Evolutionary conservation across 2,797 vertebrate species (phyloP).

Genomic region (Yasuhikotakia modesta): DNA sequence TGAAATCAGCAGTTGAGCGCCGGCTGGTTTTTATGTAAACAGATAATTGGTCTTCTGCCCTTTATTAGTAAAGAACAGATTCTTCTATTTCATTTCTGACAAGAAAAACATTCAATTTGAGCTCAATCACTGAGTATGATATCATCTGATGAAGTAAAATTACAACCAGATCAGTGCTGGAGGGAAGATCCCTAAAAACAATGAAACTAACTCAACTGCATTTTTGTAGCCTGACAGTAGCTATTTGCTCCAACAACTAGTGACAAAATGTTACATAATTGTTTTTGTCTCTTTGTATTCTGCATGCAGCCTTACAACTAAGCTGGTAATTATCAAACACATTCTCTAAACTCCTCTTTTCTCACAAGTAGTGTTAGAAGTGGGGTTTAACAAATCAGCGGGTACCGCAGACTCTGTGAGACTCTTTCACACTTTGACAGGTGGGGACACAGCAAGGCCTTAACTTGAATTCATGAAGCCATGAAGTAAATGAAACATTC

Average conservation of each 20-base stretch:
- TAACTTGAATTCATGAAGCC: neutral
- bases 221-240: neutral
- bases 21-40: neutral
- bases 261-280: neutral
- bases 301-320: neutral
- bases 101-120: neutral
- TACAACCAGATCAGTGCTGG: neutral
- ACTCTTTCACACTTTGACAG: neutral
- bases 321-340: constrained; percentile 4
- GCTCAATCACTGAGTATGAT: neutral
- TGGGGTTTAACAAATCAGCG: neutral
- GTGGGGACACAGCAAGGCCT: neutral
- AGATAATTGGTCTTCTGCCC: neutral
- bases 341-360: neutral
- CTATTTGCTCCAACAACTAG: constrained; percentile 1
- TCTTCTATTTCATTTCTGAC: too few relatives aligned
- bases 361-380: neutral
- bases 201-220: neutral
- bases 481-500: neutral
- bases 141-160: neutral
- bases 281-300: neutral
- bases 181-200: neutral
- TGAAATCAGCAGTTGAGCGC: neutral
- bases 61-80: neutral
- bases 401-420: neutral